These are phyloP conservation scores for Fringilla coelebs DNA, from an alignment of 2,797 vertebrate species.

Conservation along the genomic window DNA sequence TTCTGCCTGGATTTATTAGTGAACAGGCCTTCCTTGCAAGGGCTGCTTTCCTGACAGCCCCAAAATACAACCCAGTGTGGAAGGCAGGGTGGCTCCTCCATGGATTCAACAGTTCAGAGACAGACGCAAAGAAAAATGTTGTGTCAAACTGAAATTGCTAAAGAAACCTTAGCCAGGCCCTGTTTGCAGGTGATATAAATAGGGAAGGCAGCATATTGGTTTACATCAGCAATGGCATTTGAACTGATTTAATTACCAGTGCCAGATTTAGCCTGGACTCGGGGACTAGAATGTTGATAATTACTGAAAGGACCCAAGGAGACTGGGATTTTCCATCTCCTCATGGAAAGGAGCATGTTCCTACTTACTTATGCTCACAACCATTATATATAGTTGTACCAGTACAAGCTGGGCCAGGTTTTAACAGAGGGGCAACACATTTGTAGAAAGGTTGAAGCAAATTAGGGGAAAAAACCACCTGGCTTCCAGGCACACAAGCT, in stretches of 20 bases:
- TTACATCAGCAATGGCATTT: conserved; percentile 68
- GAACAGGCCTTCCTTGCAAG: neutral
- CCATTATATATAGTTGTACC: conserved; percentile 57
- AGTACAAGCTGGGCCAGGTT: conserved; percentile 19
- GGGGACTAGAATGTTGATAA: conserved; percentile 66
- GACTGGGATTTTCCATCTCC: conserved; percentile 64
- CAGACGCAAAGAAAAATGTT: conserved; percentile 68
- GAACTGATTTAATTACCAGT: conserved; percentile 71
- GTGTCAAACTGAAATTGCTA: conserved; percentile 68
- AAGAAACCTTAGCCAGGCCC: conserved; percentile 68
- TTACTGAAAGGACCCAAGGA: conserved; percentile 64
- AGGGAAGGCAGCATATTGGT: conserved; percentile 70
- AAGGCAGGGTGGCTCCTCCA: conserved; percentile 49
- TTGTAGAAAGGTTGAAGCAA: conserved; percentile 48
- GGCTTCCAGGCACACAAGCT: neutral
- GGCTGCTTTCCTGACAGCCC: conserved; percentile 50
- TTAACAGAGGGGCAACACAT: conserved; percentile 26
- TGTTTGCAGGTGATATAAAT: conserved; percentile 69
- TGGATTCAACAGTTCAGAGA: conserved; percentile 64
- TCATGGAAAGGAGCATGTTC: conserved; percentile 37
- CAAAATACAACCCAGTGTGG: neutral
- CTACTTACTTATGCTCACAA: conserved; percentile 56
- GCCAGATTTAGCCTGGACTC: conserved; percentile 69
- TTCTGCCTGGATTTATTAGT: conserved; percentile 6
- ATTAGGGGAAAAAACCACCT: neutral